Evolutionary conservation across 2,888 invertebrate species (phyloP), one percentile per base, ranked within the genome.

Genomic region (Agrenia bidenticulata): DNA sequence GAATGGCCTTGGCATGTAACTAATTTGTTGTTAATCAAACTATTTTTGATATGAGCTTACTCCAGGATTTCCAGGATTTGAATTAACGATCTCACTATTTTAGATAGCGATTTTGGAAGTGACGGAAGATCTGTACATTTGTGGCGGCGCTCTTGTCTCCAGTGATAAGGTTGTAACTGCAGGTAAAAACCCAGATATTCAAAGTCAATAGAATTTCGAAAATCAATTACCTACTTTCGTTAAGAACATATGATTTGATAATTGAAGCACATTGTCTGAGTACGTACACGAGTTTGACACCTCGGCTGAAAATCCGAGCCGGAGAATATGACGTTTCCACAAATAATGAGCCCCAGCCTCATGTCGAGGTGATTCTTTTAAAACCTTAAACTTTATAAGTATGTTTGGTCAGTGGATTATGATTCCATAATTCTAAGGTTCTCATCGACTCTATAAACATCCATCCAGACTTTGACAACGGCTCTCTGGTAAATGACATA

Each of bases 1-100:
- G 81, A 81, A 71, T 81, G 80, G 80, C 80, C 80, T 4, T 81
- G 81, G 81, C 81, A 81, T 76, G 81, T 80, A 37, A 26, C 19
- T 50, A 17, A 2, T 53, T 37, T 1, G 4, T 15, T 41, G 11
- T 13, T 56, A 9, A 15, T 49, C 9, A n/a, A 19, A 49, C 13
- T 49, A 17, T 15, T 19, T 49, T n/a, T n/a, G n/a, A n/a, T n/a
- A n/a, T n/a, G n/a, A n/a, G n/a, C n/a, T n/a, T n/a, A n/a, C n/a
- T n/a, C n/a, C n/a, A n/a, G n/a, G n/a, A n/a, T n/a, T n/a, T n/a
- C n/a, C n/a, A n/a, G n/a, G 21, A 15, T 17, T 41, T 23, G 17
- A 42, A 37, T 13, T 11, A 26, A 37, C 9, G 32, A n/a, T n/a
- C 7, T 49, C 13, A 69, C 70, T n/a, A n/a, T n/a, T n/a, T 4